Evolutionary conservation across 2,113 vertebrate genomes (phyloP).

Genomic region (Oceanites oceanicus): DNA sequence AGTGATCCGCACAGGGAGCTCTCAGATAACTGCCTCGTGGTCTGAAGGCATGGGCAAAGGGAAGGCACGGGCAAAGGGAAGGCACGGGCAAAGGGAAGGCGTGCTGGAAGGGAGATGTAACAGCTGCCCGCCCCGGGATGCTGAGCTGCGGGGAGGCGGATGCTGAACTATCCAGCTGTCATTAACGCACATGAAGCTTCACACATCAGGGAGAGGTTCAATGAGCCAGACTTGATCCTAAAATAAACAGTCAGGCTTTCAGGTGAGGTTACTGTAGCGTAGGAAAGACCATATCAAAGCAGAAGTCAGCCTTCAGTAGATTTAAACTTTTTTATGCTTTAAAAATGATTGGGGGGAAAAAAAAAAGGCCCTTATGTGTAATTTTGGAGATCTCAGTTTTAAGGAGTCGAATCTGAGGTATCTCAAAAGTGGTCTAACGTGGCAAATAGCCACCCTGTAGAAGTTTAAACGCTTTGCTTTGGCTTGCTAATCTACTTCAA

Average conservation of each 20-base stretch:
- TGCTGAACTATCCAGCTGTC: background rate
- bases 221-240: background rate
- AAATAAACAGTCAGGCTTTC: background rate
- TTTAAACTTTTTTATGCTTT: background rate
- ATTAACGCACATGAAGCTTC: background rate
- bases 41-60: background rate
- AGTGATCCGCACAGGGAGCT: background rate
- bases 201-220: background rate
- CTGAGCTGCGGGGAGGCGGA: background rate
- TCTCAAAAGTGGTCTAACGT: background rate
- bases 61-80: background rate
- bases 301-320: background rate
- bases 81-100: background rate
- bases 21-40: background rate
- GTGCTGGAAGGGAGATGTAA: accelerated
- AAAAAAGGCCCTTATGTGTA: background rate
- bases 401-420: background rate
- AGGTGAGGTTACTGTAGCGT: background rate
- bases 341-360: background rate
- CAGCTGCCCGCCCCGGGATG: background rate
- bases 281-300: background rate
- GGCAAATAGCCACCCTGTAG: background rate
- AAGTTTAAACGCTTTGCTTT: background rate
- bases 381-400: background rate
- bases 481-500: background rate